Base-by-base conservation (phyloP, 1,140 invertebrate genomes). In the Aphelenchoides besseyi region DNA sequence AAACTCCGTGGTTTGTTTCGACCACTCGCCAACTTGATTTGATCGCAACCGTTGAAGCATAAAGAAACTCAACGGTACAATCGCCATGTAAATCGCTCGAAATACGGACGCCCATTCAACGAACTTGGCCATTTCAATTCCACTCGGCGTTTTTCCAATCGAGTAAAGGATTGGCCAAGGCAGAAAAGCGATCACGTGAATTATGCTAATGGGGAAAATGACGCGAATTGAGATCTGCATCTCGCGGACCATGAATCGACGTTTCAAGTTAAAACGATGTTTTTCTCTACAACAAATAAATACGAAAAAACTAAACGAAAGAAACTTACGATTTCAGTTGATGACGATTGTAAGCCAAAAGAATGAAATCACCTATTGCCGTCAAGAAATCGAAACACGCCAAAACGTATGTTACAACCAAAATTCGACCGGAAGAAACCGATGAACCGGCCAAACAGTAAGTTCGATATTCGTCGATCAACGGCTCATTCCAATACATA, bases 21-120 rank as follows among this genome's bases (percentile, higher is more conserved):
- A 23, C 41, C 41, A 48, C 41, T 48, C 41, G 41, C 23, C 41
- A 12, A 48, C 41, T 48, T 48, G 41, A 48, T 23, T 23, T 23
- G 41, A 16, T 12, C 41, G 41, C 12, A 12, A 23, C 41, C 41
- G 41, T 48, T 48, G 41, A 23, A 48, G 41, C 41, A 48, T 23
- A 48, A 48, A 48, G 23, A 48, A 48, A 48, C 12, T 23, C 23
- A 48, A 48, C 41, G 41, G 41, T 12, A 48, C 41, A 23, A 48
- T 48, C 23, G 41, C 23, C 23, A 23, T 23, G 41, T 48, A 48
- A 23, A 48, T 48, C 41, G 41, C 41, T 12, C 41, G 41, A 23
- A 48, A 48, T 23, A 48, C 41, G 41, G 41, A 48, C 41, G 41
- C 41, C 41, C 41, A 48, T 48, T 48, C 41, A 23, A 48, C 41